Conservation (phyloP, 2,113 vertebrate genomes). For the Anguilla japonica region DNA sequence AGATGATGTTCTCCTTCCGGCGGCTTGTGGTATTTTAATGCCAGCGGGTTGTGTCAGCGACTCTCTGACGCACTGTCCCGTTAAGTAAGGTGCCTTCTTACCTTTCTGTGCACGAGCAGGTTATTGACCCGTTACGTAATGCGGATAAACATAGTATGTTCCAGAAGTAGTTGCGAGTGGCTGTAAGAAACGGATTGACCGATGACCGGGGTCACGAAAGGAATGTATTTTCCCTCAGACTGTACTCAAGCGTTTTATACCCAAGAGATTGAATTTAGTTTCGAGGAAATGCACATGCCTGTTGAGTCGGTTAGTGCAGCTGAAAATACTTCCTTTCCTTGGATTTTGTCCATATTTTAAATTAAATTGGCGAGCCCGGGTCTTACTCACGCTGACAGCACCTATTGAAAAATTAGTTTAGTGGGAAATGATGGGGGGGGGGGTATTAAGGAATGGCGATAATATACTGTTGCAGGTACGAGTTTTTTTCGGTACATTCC, state of each 20-base stretch:
- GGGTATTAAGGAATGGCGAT: neutral
- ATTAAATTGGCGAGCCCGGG: too few relatives aligned
- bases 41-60: neutral
- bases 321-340: too few relatives aligned
- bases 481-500: neutral
- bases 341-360: too few relatives aligned
- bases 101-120: neutral
- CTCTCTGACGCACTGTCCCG: neutral
- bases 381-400: too few relatives aligned
- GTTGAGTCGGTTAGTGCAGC: neutral
- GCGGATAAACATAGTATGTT: neutral
- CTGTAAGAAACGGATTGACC: neutral
- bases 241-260: neutral
- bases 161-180: conserved; percentile 3
- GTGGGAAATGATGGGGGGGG: neutral
- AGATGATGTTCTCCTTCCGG: neutral
- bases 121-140: neutral
- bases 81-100: too few relatives aligned
- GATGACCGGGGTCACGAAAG: neutral
- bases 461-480: neutral
- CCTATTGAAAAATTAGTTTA: too few relatives aligned
- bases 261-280: neutral
- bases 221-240: neutral
- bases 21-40: neutral
- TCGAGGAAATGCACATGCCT: neutral